A percentile compares a stretch with the other conserved stretches of the same genome.
These are phyloP conservation scores for Isotomurus palustris DNA, from an alignment of 2,888 invertebrate species.

Conservation along the genomic window DNA sequence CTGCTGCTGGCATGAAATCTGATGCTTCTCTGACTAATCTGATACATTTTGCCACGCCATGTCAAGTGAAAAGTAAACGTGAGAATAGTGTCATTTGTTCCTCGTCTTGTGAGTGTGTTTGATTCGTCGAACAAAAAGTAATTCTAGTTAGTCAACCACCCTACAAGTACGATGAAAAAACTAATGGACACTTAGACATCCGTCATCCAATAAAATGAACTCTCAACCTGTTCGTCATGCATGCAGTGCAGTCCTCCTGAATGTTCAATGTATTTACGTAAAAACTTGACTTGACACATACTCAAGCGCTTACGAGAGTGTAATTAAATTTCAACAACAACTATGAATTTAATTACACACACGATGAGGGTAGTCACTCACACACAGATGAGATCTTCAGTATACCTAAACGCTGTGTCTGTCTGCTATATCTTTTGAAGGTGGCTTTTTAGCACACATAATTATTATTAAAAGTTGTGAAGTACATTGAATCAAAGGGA, in stretches of 20 bases:
- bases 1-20: slow-evolving; percentile 21
- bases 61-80: slow-evolving; percentile 6
- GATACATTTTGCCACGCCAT: slow-evolving; percentile 8
- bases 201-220: slow-evolving; percentile 1
- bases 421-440: too few species aligned
- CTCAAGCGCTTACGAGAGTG: slow-evolving; percentile 2
- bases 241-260: too few species aligned
- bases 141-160: not conserved
- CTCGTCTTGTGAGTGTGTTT: too few species aligned
- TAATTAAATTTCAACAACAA: slow-evolving; percentile 16
- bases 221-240: slow-evolving; percentile 2
- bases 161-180: not conserved
- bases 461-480: too few species aligned
- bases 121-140: slow-evolving; percentile 7
- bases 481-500: too few species aligned
- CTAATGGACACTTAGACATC: slow-evolving; percentile 3
- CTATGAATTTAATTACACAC: slow-evolving; percentile 10
- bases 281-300: slow-evolving; percentile 4
- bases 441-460: too few species aligned
- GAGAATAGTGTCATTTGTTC: slow-evolving; percentile 12
- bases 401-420: too few species aligned
- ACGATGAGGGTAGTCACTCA: too few species aligned
- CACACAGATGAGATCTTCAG: too few species aligned
- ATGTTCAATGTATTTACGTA: too few species aligned
- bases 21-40: slow-evolving; percentile 7